Evolutionary conservation across 2,888 invertebrate genomes (phyloP), one percentile per base, ranked within the genome.

Genomic region (Orchesellides sinensis): DNA sequence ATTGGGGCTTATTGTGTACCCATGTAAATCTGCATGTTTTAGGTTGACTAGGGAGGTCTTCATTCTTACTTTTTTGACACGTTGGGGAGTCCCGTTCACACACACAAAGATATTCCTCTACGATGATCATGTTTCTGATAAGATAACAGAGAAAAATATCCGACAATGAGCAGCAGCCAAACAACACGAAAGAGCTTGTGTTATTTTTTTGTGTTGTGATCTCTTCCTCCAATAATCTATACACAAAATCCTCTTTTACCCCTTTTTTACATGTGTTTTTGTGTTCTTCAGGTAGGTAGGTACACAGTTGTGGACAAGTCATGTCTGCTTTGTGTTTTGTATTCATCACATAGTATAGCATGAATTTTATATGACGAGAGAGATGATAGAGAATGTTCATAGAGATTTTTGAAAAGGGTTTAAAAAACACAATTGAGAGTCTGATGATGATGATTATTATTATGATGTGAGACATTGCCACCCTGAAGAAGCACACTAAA

Each of bases 391-490:
- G 19, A 49, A n/a, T 49, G 49, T 10, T 10, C 49, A 19, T 5
- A n/a, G n/a, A n/a, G n/a, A n/a, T 49, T 49, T 49, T 49, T 49
- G 49, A 49, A 5, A 49, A 10, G 49, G 14, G 5, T 5, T 10
- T 4, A 5, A 5, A 10, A 10, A 10, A 10, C 49, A 49, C 49
- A 49, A 49, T 49, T 49, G 49, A 17, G 4, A 5, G 5, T 17
- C 5, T 54, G 17, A 54, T 54, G 17, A 23, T 54, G 21, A 54
- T 54, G 21, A 19, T 54, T 6, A 6, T 8, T 54, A 54, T 54
- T n/a, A 21, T 54, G 54, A 54, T 54, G 54, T 54, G 23, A 54
- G 54, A 54, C n/a, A n/a, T 54, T 54, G 54, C 54, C 54, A 54
- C 54, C 54, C 54, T 54, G 54, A 32, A 32, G 32, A 32, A 6